Evolutionary conservation across 2,888 invertebrate genomes (phyloP).

Genomic region (Mythimna loreyi): DNA sequence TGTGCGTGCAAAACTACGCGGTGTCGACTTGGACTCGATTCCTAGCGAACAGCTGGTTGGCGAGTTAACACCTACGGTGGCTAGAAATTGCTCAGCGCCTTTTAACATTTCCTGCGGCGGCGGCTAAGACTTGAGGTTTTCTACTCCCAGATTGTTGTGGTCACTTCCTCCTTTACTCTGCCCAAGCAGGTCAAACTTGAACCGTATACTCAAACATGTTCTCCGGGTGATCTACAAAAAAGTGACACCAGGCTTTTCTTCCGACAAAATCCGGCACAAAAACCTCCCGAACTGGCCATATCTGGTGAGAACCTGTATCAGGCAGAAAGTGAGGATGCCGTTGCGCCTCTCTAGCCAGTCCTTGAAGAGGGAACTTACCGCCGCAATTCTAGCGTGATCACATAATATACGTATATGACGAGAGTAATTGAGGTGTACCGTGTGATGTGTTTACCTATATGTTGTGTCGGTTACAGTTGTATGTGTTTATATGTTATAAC

Average conservation of each 20-base stretch:
- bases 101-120: not conserved
- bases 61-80: no score
- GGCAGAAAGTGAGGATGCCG: no score
- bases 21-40: no score
- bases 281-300: no score
- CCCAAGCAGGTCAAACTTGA: not conserved
- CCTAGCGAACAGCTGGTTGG: no score
- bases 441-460: conserved; percentile 10
- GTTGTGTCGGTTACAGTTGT: conserved; percentile 15
- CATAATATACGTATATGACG: conserved; percentile 27
- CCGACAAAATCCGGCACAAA: no score
- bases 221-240: not conserved
- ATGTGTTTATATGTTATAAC: conserved; percentile 10
- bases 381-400: not conserved
- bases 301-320: no score
- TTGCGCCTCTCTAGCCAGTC: no score
- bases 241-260: not conserved
- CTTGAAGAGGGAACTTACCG: no score
- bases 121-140: not conserved
- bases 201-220: not conserved
- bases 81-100: no score
- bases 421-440: conserved; percentile 10
- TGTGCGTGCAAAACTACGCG: not conserved
- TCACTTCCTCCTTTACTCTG: not conserved
- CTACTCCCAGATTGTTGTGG: not conserved